phyloP scores from a whole-genome alignment of 2,113 vertebrate species.

The Myrmecobius fasciatus region DNA sequence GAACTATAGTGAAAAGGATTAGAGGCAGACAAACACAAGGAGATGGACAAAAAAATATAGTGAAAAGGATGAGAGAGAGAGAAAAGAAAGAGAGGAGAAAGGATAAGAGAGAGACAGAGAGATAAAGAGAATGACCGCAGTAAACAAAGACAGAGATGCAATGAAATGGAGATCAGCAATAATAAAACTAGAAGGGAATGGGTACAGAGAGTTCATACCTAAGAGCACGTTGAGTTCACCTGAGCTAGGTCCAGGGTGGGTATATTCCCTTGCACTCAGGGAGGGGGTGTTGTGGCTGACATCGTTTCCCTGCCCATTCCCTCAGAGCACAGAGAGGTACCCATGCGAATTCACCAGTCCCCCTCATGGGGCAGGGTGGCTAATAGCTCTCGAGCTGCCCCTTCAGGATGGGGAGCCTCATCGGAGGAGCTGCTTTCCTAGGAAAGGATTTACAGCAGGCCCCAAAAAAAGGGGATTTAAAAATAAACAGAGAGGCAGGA shows the following conservation, averaged over 20 bases:
- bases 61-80: slow-evolving; percentile 23
- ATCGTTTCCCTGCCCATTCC: slow-evolving; percentile 6
- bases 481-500: slow-evolving; percentile 85
- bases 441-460: slow-evolving; percentile 78
- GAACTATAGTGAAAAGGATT: neutral
- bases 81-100: neutral
- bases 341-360: neutral
- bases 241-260: neutral
- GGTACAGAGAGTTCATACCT: neutral
- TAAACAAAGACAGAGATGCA: slow-evolving; percentile 21
- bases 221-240: neutral
- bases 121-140: neutral
- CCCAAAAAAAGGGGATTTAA: slow-evolving; percentile 77
- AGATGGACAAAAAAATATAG: neutral
- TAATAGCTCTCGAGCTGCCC: slow-evolving; percentile 30
- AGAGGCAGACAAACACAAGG: neutral
- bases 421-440: slow-evolving; percentile 46
- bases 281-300: neutral
- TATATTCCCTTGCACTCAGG: neutral
- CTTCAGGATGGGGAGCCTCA: slow-evolving; percentile 28
- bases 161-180: neutral
- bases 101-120: slow-evolving; percentile 31
- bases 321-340: neutral
- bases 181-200: neutral
- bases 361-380: neutral